Percentiles rank a stretch among this genome's conserved stretches.
Evolutionary conservation across 2,888 invertebrate genomes (phyloP).

Genomic region (Eupithecia inturbata): DNA sequence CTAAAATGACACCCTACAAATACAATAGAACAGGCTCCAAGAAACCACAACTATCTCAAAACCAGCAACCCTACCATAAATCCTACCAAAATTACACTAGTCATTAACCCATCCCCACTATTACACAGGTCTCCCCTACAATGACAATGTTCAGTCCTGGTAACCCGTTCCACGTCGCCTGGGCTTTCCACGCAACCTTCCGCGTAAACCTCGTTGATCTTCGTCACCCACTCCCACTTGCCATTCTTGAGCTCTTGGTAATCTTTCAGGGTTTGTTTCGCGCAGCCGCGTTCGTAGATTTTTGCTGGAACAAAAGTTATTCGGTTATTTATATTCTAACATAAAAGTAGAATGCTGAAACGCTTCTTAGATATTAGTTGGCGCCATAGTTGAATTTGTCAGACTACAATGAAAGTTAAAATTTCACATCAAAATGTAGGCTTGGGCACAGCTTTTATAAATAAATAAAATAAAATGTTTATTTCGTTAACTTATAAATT

Average conservation of each 20-base stretch:
- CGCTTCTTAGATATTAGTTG: neutral
- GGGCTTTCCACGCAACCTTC: slow-evolving; percentile 87
- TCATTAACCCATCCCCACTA: slow-evolving; percentile 19
- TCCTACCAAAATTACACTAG: neutral
- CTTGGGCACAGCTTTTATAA: no score
- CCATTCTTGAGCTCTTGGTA: slow-evolving; percentile 81
- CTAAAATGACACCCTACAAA: no score
- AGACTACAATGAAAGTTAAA: no score
- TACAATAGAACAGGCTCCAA: neutral
- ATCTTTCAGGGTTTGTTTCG: slow-evolving; percentile 86
- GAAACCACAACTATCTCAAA: slow-evolving; percentile 2
- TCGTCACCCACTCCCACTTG: slow-evolving; percentile 85
- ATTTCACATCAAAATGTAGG: no score
- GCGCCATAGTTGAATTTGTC: neutral
- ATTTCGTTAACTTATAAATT: no score
- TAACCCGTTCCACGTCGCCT: slow-evolving; percentile 80
- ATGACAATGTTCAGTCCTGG: slow-evolving; percentile 87
- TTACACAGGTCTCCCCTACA: slow-evolving; percentile 90
- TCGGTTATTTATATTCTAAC: neutral
- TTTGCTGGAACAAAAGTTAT: slow-evolving; percentile 52
- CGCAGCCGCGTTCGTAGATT: slow-evolving; percentile 86
- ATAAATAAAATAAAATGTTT: no score
- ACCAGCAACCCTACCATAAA: neutral
- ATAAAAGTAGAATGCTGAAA: neutral
- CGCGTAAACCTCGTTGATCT: slow-evolving; percentile 87